Base-by-base conservation (phyloP, 2,888 invertebrate genomes). In the Drosophila multiciliata region DNA sequence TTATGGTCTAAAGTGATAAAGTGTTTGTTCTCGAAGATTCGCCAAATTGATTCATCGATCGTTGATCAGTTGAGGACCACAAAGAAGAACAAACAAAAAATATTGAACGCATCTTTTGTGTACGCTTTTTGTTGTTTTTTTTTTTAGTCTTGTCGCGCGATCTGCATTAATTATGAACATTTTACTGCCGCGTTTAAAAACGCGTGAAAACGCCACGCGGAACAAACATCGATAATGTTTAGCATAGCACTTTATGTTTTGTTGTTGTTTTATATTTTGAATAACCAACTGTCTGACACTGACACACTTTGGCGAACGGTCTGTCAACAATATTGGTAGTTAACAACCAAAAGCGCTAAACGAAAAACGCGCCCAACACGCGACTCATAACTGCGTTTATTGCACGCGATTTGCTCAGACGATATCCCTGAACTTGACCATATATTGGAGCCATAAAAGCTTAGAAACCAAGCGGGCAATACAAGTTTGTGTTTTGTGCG, bases 241-340 rank as follows among this genome's bases (percentile, higher is more conserved):
- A 83, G 75, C 89, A 83, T 83, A 85, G 86, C 87, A 88, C 89
- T 88, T 75, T 54, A 75, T 75, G 64, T 73, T 66, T 66, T 65
- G 65, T 65, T 66, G 54, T 33, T 54, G 67, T 66, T 50, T 74
- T 78, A 50, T 65, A 70, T 62, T 29, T 66, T 26, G 66, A 68
- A 69, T 73, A 67, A 42, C 72, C 78, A 79, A 79, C 69, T 64
- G 66, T 66, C 63, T 75, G 80, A 65, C 89, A 82, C 63, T 89
- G 82, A 87, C 87, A 87, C 57, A 89, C 80, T 75, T 89, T 76
- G 66, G 68, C 69, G 57, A 70, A 69, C 45, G 62, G 49, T 79
- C 59, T 60, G 33, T 58, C 29, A 42, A 68, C 17, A 66, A 36
- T 40, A 45, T 11, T 42, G 45, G n/a, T 36, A 54, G 33, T 42